A percentile compares a stretch with the other conserved stretches of the same genome.
Evolutionary conservation across 2,113 vertebrate genomes (phyloP).

Genomic region (Chelonoidis abingdonii): DNA sequence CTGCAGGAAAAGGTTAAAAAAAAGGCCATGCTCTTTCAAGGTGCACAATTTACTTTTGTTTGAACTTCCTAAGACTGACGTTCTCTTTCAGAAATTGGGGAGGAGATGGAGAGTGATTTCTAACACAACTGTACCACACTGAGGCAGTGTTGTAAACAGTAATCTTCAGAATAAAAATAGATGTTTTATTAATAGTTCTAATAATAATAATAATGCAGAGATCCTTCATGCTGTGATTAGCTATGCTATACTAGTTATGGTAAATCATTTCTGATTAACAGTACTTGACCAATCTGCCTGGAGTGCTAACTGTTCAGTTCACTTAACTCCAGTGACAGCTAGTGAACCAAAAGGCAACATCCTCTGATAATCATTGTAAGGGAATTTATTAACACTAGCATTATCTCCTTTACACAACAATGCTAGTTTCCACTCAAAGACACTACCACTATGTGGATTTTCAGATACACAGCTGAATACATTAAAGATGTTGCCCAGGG

Average conservation of each 20-base stretch:
- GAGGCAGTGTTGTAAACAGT: not conserved
- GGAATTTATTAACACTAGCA: not conserved
- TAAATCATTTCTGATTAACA: not conserved
- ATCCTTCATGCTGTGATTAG: not conserved
- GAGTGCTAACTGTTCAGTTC: not conserved
- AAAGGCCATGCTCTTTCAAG: not conserved
- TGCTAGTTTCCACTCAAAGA: not conserved
- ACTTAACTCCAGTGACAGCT: not conserved
- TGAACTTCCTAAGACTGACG: not conserved
- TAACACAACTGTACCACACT: fast-evolving
- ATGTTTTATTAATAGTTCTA: not conserved
- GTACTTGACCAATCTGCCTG: not conserved
- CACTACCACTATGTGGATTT: not conserved
- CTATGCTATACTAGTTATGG: not conserved
- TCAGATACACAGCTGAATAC: not conserved
- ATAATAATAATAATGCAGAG: not conserved
- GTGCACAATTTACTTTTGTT: not conserved
- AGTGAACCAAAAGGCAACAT: not conserved
- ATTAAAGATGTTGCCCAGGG: not conserved
- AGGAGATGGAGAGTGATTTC: not conserved
- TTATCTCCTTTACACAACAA: not conserved
- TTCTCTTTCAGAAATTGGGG: not conserved
- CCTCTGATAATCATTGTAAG: not conserved
- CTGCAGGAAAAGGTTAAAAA: slow-evolving; percentile 42
- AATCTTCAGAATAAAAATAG: not conserved